Base-by-base conservation (phyloP, 2,888 invertebrate species). In the Apamea epomidion region DNA sequence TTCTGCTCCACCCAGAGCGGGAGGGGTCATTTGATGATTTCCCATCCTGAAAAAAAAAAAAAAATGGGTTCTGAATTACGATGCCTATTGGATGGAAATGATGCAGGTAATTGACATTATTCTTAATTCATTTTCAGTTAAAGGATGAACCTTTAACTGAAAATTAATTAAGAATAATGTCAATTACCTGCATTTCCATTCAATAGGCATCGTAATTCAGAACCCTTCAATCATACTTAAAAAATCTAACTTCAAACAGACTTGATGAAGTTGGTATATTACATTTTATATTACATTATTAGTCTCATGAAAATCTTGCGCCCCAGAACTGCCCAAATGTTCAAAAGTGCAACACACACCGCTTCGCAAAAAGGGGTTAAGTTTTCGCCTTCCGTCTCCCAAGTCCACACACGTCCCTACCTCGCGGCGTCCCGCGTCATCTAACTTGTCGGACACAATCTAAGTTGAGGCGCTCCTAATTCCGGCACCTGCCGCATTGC, bases 391-490 rank as follows among this genome's bases (percentile, higher is more conserved):
- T 16, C 29, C 48, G 21, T 14, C 25, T 2, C 29, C 51, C 42
- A 37, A 62, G 10, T 21, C 25, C 37, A 21, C 60, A 29, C 37
- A 60, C 25, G n/a, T 60, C 5, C 29, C 29, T 8, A 29, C 8
- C 29, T 29, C 62, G 62, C 62, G 29, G 16, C 88, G 16, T 62
- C 60, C 60, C 18, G 7, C 29, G 85, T 92, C 91, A 91, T 91
- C 84, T 86, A 90, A 91, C 90, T 91, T 90, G 76, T 82, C 83
- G 82, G 88, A 87, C 89, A 89, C 90, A 89, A 90, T 92, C 88
- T 90, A 92, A 90, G 90, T 90, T 88, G 87, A 86, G 68, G 65
- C 70, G 54, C 81, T 74, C 72, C 78, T 78, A 76, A 76, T 80
- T 77, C 77, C 68, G 62, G 80, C 76, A 82, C 80, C 82, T 76